Evolutionary conservation across 2,113 vertebrate species (phyloP).

Genomic region (Garra rufa): DNA sequence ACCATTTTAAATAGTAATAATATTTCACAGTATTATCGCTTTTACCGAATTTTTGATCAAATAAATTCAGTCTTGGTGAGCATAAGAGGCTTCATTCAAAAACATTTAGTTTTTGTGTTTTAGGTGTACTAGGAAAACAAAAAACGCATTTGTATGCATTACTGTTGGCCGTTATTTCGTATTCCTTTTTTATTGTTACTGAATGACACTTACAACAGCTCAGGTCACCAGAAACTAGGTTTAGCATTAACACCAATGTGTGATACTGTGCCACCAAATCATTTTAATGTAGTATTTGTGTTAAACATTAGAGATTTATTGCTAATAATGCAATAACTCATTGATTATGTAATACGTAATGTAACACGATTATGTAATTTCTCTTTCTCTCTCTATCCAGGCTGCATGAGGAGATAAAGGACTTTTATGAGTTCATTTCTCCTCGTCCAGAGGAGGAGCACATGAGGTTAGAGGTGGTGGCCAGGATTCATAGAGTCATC

Average conservation of each 20-base stretch:
- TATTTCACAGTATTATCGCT: too few species aligned
- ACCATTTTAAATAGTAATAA: too few species aligned
- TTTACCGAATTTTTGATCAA: too few species aligned
- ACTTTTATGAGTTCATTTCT: constrained; percentile 97
- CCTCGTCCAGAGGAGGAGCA: constrained; percentile 91
- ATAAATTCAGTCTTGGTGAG: neutral
- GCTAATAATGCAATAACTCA: neutral
- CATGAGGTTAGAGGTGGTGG: constrained; percentile 97
- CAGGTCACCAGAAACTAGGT: neutral
- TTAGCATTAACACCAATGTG: neutral
- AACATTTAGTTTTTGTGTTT: too few species aligned
- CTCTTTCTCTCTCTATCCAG: constrained; percentile 66
- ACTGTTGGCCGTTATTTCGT: neutral
- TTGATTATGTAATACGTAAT: neutral
- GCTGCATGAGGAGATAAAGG: constrained; percentile 95
- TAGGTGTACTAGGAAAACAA: too few species aligned
- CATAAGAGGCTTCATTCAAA: too few species aligned
- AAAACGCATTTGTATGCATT: neutral
- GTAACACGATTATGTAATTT: too few species aligned
- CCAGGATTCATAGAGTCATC: constrained; percentile 93
- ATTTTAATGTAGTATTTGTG: neutral
- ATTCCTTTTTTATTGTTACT: neutral
- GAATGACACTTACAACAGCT: neutral
- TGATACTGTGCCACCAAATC: neutral
- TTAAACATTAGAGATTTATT: neutral